Conservation (phyloP, 2,113 vertebrate genomes). For the Pluvianellus socialis region DNA sequence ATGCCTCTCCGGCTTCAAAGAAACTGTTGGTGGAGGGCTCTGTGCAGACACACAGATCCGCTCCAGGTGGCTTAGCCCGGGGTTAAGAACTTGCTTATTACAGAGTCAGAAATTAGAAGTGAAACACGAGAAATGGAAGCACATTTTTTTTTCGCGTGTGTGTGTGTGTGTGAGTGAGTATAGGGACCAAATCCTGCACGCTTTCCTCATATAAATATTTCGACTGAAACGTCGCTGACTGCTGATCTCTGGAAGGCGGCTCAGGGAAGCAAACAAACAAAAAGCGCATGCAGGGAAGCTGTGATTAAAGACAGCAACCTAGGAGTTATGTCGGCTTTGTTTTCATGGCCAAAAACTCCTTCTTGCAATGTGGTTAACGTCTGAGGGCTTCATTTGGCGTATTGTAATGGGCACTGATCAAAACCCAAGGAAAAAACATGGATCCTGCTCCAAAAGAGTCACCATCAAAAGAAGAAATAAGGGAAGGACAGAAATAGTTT, state of each 20-base stretch:
- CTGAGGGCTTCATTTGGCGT: slow-evolving; percentile 48
- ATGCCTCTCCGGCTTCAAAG: background rate
- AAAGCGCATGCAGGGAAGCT: slow-evolving; percentile 22
- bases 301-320: slow-evolving; percentile 61
- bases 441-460: slow-evolving; percentile 1
- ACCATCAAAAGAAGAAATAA: slow-evolving; percentile 18
- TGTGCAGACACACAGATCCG: background rate
- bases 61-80: background rate
- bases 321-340: slow-evolving; percentile 57
- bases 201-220: slow-evolving; percentile 9
- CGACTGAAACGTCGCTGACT: slow-evolving; percentile 16
- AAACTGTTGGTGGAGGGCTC: background rate
- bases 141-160: background rate
- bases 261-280: slow-evolving; percentile 40
- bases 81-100: background rate
- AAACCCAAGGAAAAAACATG: background rate
- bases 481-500: slow-evolving; percentile 16
- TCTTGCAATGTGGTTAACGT: slow-evolving; percentile 47
- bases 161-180: background rate
- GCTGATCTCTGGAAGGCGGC: slow-evolving; percentile 22
- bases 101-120: background rate
- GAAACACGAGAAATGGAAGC: background rate
- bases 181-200: background rate
- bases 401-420: slow-evolving; percentile 39
- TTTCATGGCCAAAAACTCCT: slow-evolving; percentile 52